Evolutionary conservation across 37 sponge, comb jelly and placozoan genomes (phyloP), one percentile per base, ranked within the genome.

Genomic region (Mnemiopsis leidyi): DNA sequence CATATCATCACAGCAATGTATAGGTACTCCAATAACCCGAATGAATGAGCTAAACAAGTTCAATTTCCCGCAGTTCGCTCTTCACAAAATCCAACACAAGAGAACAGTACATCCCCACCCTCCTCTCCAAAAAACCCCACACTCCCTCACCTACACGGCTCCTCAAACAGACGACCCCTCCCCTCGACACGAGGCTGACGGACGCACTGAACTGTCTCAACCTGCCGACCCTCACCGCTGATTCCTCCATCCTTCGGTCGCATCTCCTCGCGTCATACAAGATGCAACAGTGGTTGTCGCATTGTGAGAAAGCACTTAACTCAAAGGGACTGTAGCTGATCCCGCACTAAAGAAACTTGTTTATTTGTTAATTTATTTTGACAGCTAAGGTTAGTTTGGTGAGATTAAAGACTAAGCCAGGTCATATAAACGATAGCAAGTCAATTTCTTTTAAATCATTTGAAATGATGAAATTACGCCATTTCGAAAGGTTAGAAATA

Each of bases 331-430:
- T 48, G 25, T 71, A 71, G 20, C 73, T 28, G 29, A 5, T n/a
- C n/a, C n/a, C n/a, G n/a, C n/a, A n/a, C n/a, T n/a, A n/a, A n/a
- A n/a, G n/a, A 18, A 71, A 18, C 3, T 77, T 77, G 79, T 77
- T 32, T 34, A 34, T 77, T 77, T 77, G 73, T 69, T 69, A 69
- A 69, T 69, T 69, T 69, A 69, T 69, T 69, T 69, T 48, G 61
- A 48, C 61, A 48, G 5, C 13, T 48, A 13, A 48, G 5, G 61
- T 48, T n/a, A n/a, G n/a, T n/a, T n/a, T n/a, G n/a, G n/a, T n/a
- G n/a, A n/a, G n/a, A n/a, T n/a, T n/a, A n/a, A n/a, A n/a, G n/a
- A n/a, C n/a, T n/a, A n/a, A n/a, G n/a, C n/a, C n/a, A n/a, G n/a
- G n/a, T n/a, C n/a, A n/a, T n/a, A n/a, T n/a, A n/a, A n/a, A n/a